Base-by-base conservation (phyloP, 2,888 invertebrate genomes). In the Nebria salina region DNA sequence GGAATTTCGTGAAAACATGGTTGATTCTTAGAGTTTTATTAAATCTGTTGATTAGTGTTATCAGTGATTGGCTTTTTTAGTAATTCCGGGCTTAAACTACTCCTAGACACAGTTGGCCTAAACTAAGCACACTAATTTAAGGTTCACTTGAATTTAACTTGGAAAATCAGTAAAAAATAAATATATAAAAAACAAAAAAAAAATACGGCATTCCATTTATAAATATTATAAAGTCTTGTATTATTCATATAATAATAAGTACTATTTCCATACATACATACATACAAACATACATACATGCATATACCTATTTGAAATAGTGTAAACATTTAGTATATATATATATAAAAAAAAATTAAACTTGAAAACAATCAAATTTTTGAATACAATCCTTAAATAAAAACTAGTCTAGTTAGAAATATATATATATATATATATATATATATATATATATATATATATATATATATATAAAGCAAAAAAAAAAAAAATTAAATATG, bases 311-410 rank as follows among this genome's bases (percentile, higher is more conserved):
- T 80, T 68, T 70, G 66, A 73, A 80, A 68, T 80, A 75, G 73
- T 80, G 7, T 70, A 20, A 42, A 78, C 65, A 25, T 78, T 34
- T 78, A 78, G 65, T 72, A 72, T 77, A 78, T 65, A 78, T 72
- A 73, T 74, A 64, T 73, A n/a, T n/a, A 78, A 72, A 78, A 73
- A 65, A n/a, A 25, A 6, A 11, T 6, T 68, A 11, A 68, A 20
- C 68, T 9, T 11, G 43, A 66, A 78, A 72, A 74, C 78, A 78
- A 78, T 78, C 78, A 78, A 78, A 78, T 78, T 78, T 78, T 78
- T 74, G 73, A 78, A 78, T 78, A 78, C 78, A 78, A 78, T 78
- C 78, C 74, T 78, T 73, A 70, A 73, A 11, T 25, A 65, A 65
- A 65, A 72, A 77, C 65, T 77, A 77, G 34, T 54, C 11, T 54